A percentile compares a stretch with the other conserved stretches of the same genome.
Evolutionary conservation across 2,113 vertebrate species (phyloP).

Genomic region (Catharus bicknelli): DNA sequence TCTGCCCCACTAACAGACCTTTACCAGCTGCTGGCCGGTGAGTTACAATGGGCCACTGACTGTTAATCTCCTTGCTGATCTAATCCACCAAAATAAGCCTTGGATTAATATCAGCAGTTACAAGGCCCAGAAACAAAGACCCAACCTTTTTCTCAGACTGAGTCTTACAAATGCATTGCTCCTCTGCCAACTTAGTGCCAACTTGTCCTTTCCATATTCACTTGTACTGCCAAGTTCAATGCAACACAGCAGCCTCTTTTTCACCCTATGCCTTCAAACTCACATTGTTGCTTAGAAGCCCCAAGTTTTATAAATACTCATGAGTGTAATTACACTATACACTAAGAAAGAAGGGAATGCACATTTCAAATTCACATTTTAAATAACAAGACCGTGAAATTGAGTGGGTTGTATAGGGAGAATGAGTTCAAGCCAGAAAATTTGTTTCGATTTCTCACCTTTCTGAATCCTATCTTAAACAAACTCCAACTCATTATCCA

Average conservation of each 20-base stretch:
- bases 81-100: neutral
- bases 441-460: neutral
- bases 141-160: neutral
- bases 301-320: neutral
- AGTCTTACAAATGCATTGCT: neutral
- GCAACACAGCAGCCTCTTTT: neutral
- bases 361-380: neutral
- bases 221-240: neutral
- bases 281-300: neutral
- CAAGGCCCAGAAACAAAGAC: neutral
- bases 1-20: neutral
- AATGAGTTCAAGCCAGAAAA: neutral
- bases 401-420: neutral
- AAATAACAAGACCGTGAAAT: neutral
- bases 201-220: neutral
- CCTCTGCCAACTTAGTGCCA: neutral
- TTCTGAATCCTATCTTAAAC: neutral
- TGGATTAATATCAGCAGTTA: neutral
- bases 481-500: neutral
- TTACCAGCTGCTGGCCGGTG: neutral
- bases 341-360: neutral
- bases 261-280: neutral
- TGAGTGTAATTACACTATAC: neutral
- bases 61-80: neutral
- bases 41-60: neutral